These are phyloP conservation scores for Erpornis zantholeuca DNA, from an alignment of 2,113 vertebrate species.

Conservation along the genomic window DNA sequence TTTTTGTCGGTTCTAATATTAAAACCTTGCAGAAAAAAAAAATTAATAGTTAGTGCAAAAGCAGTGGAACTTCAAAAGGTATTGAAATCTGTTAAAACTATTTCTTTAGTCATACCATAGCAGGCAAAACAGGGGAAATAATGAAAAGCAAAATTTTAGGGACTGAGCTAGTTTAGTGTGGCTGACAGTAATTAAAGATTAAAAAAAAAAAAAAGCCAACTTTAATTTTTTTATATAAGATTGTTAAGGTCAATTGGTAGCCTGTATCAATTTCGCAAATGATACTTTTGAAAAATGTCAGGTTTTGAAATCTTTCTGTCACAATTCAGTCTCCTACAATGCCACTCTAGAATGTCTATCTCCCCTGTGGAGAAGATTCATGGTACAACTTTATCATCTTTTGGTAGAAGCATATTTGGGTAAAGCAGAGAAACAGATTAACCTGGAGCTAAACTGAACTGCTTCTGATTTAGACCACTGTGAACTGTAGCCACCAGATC, in stretches of 20 bases:
- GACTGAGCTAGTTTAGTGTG: neutral
- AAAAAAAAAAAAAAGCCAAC: neutral
- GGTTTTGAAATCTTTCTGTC: neutral
- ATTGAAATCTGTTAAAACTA: neutral
- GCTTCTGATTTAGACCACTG: neutral
- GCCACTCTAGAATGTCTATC: neutral
- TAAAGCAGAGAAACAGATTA: neutral
- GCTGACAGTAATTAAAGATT: neutral
- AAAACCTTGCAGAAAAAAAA: slow-evolving; percentile 80
- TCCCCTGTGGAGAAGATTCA: neutral
- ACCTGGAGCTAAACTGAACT: neutral
- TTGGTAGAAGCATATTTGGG: neutral
- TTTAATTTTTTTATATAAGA: neutral
- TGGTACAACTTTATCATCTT: neutral
- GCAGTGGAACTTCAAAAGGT: neutral
- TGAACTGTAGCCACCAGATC: neutral
- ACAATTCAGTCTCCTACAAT: neutral
- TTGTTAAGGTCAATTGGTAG: neutral
- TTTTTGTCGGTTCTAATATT: slow-evolving; percentile 96
- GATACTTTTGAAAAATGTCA: neutral
- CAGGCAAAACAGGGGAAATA: neutral
- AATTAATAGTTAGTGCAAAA: neutral
- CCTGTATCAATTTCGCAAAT: neutral
- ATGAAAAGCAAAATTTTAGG: neutral
- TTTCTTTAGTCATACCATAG: neutral